phyloP scores from a whole-genome alignment of 2,113 vertebrate species.

The Daubentonia madagascariensis region DNA sequence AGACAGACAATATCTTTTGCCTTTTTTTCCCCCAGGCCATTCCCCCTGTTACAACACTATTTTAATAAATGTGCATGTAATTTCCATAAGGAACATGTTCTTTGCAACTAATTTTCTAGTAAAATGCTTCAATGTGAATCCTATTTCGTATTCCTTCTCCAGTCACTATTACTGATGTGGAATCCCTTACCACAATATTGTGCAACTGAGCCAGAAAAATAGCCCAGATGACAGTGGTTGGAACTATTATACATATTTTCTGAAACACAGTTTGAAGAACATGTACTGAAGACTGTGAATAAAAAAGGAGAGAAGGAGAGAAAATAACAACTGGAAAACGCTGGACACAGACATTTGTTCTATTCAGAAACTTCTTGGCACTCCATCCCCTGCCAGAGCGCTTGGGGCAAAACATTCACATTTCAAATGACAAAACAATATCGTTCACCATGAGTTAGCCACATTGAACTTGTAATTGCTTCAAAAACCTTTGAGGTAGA shows the following conservation, averaged over 20 bases:
- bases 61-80: neutral
- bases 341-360: neutral
- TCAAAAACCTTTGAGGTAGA: neutral
- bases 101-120: neutral
- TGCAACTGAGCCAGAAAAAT: neutral
- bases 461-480: neutral
- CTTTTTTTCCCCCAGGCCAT: too few species aligned
- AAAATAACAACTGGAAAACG: neutral
- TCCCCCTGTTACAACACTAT: neutral
- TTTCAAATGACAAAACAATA: neutral
- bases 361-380: slow-evolving; percentile 8
- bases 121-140: neutral
- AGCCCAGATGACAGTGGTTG: neutral
- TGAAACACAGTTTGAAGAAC: neutral
- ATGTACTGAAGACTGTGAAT: neutral
- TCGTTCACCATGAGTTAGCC: neutral
- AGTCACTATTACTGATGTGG: neutral
- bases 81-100: neutral
- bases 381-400: neutral
- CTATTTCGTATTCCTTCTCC: neutral
- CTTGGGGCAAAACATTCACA: neutral
- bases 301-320: neutral
- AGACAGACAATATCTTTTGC: too few species aligned
- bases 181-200: neutral
- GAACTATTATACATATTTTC: neutral